Base-by-base conservation (phyloP, 53 echinoderm and acorn worm species). In the Echinarachnius parma region DNA sequence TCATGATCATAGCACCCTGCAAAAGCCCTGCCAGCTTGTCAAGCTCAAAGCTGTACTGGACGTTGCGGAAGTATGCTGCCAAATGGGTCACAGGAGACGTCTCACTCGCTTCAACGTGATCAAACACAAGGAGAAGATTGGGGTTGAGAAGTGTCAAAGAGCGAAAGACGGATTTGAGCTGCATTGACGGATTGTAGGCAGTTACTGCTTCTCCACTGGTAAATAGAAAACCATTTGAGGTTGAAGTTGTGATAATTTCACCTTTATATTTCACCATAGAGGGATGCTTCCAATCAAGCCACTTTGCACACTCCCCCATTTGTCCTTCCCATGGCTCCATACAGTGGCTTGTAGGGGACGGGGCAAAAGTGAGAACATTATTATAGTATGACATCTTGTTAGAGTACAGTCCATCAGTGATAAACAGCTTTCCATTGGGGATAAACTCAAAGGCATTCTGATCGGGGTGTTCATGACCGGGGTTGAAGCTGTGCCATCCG, bases 391-490 rank as follows among this genome's bases (percentile, higher is more conserved):
- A 84, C 34, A 82, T 64, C 62, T 96, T 96, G 26, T 84, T 80
- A 22, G 84, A 91, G 28, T 96, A 96, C 32, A 96, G 83, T n/a
- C 87, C 96, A 82, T 96, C 96, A 3, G 96, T 68, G 18, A 96
- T 85, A 56, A 96, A 91, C 18, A 70, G 72, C 19, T 79, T 76
- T 53, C 96, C 96, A 31, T 82, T 85, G 20, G 91, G 91, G 14
- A 84, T 78, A 76, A 96, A 91, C 4, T 92, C 77, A 75, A 96
- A 91, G 80, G 92, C 91, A 62, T 96, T 96, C 70, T 96, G 98
- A 45, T 98, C 98, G 1, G 98, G 98, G 46, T 98, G 98, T 65
- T 96, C 96, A 62, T 96, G 96, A 1, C 96, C 96, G 25, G 96
- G 96, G 58, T 96, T 96, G 32, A 96, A 96, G 61, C 91, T 96